These are phyloP conservation scores for Microcebus tavaratra DNA, from an alignment of 2,113 vertebrate species.

Conservation along the genomic window DNA sequence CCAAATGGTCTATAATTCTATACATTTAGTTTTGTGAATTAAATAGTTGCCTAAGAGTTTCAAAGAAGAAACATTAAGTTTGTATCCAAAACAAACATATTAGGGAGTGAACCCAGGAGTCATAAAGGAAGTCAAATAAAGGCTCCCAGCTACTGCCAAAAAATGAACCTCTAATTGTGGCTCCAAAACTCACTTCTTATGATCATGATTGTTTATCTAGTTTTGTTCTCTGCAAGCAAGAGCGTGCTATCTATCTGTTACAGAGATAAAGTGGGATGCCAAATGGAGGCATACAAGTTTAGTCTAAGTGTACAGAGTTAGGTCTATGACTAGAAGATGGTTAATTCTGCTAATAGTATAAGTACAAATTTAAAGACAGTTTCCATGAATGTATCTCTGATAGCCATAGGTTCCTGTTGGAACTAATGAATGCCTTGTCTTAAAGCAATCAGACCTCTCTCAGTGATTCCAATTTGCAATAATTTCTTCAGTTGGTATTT, in stretches of 20 bases:
- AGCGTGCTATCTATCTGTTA: not conserved
- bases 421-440: not conserved
- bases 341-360: not conserved
- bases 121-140: not conserved
- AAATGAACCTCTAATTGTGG: not conserved
- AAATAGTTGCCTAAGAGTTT: slow-evolving; percentile 40
- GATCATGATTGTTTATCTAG: not conserved
- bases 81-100: not conserved
- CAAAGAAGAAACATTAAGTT: not conserved
- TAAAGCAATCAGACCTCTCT: not conserved
- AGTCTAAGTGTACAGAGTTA: not conserved
- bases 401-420: not conserved
- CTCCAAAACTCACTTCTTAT: not conserved
- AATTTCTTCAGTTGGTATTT: not conserved
- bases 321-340: not conserved
- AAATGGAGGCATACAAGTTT: not conserved
- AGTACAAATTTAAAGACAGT: not conserved
- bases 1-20: not conserved
- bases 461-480: not conserved
- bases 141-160: not conserved
- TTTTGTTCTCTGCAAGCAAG: slow-evolving; percentile 16
- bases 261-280: not conserved
- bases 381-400: not conserved
- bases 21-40: slow-evolving; percentile 2
- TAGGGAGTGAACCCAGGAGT: slow-evolving; percentile 5